A percentile compares a stretch with the other conserved stretches of the same genome.
Conservation (phyloP, 2,797 vertebrate species). For the Tokudaia tokunoshimensis region DNA sequence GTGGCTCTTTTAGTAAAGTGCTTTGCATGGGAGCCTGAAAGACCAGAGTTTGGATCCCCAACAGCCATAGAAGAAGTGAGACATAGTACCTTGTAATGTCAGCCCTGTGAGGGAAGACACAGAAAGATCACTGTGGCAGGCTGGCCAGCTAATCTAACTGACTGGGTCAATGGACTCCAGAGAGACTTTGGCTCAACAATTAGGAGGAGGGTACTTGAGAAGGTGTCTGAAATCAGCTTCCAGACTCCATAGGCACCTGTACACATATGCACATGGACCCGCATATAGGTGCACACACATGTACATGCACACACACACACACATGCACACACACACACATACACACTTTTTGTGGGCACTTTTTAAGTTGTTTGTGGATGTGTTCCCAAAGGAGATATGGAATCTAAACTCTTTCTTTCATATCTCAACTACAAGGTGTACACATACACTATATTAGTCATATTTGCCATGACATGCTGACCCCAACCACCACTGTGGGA, state of each 20-base stretch:
- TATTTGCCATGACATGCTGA: background rate
- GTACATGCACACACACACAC: too few relatives aligned
- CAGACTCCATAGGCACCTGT: background rate
- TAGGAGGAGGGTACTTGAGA: background rate
- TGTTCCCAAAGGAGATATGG: background rate
- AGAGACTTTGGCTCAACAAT: background rate
- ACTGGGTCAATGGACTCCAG: background rate
- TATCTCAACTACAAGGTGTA: background rate
- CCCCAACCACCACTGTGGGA: background rate
- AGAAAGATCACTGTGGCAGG: too few relatives aligned
- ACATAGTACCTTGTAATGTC: background rate
- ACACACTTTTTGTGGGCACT: background rate
- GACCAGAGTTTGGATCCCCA: background rate
- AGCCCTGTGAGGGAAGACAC: background rate
- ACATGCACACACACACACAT: too few relatives aligned
- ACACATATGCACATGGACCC: background rate
- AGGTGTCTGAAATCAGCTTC: background rate
- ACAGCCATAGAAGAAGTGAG: background rate
- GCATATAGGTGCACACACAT: background rate
- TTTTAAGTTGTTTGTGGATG: background rate
- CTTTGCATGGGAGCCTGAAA: background rate
- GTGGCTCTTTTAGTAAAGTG: background rate
- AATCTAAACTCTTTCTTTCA: background rate
- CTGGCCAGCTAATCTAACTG: background rate
- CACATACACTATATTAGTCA: too few relatives aligned